Percentiles rank a stretch among this genome's conserved stretches.
Conservation (phyloP, 2,888 invertebrate genomes). For the Nomada fucata region DNA sequence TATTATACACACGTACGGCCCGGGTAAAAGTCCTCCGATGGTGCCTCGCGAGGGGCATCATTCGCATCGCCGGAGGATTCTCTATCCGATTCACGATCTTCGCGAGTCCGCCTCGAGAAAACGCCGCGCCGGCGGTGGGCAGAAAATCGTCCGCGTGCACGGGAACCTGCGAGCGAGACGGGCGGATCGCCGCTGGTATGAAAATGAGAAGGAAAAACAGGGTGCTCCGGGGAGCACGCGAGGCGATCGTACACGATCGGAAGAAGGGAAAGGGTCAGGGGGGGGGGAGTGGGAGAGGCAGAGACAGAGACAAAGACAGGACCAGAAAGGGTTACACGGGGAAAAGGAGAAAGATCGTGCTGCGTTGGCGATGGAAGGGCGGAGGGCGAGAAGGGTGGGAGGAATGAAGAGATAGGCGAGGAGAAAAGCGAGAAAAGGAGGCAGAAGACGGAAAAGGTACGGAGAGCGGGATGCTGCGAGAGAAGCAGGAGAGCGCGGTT, state of each 20-base stretch:
- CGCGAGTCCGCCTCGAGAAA: slow-evolving; percentile 39
- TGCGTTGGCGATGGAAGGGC: not conserved
- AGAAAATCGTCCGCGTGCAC: slow-evolving; percentile 28
- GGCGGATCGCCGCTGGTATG: slow-evolving; percentile 26
- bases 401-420: not conserved
- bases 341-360: slow-evolving; percentile 16
- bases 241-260: not conserved
- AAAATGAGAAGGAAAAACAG: slow-evolving; percentile 43
- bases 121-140: slow-evolving; percentile 49
- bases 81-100: slow-evolving; percentile 52
- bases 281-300: no score
- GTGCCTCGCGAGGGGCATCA: slow-evolving; percentile 35
- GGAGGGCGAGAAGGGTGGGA: not conserved
- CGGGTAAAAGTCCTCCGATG: not conserved
- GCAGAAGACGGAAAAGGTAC: slow-evolving; percentile 1
- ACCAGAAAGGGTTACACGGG: not conserved
- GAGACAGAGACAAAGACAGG: no score
- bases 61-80: slow-evolving; percentile 43
- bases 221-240: slow-evolving; percentile 27
- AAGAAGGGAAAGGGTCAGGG: slow-evolving; percentile 3
- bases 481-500: slow-evolving; percentile 43
- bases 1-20: not conserved
- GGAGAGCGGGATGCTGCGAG: slow-evolving; percentile 73
- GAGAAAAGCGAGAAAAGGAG: slow-evolving; percentile 7
- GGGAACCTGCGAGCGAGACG: slow-evolving; percentile 41